Conservation (phyloP, 2,797 vertebrate species). For the Lithobates pipiens region DNA sequence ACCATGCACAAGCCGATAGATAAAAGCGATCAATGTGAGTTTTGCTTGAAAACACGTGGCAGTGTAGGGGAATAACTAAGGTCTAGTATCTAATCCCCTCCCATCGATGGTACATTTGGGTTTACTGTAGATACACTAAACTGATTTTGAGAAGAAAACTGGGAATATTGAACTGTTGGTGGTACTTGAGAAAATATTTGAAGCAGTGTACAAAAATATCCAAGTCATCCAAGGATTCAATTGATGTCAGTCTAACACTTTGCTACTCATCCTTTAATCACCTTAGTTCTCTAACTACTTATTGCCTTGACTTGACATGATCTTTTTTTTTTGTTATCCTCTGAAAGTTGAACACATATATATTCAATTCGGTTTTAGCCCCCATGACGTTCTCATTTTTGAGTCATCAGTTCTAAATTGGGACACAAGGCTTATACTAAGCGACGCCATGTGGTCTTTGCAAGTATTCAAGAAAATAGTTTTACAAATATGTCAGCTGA, state of each 20-base stretch:
- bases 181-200: not conserved
- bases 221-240: not conserved
- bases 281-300: not conserved
- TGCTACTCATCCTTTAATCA: not conserved
- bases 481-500: conserved; percentile 18
- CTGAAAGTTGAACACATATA: not conserved
- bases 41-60: too few relatives aligned
- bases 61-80: too few relatives aligned
- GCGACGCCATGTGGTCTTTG: conserved; percentile 14
- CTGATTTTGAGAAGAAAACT: not conserved
- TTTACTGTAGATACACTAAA: not conserved
- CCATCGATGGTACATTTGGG: too few relatives aligned
- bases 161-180: not conserved
- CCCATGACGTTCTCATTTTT: not conserved
- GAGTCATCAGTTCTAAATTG: conserved; percentile 25
- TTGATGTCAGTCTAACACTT: not conserved
- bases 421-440: conserved; percentile 11
- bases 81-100: too few relatives aligned
- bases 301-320: too few relatives aligned
- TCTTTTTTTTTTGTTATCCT: not conserved
- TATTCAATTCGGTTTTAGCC: not conserved
- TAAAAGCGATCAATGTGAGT: too few relatives aligned
- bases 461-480: conserved; percentile 1
- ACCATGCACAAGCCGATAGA: too few relatives aligned
- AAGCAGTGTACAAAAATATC: not conserved